Percentiles rank a stretch among this genome's conserved stretches.
Evolutionary conservation across 2,888 invertebrate genomes (phyloP).

Genomic region (Xylota sylvarum): DNA sequence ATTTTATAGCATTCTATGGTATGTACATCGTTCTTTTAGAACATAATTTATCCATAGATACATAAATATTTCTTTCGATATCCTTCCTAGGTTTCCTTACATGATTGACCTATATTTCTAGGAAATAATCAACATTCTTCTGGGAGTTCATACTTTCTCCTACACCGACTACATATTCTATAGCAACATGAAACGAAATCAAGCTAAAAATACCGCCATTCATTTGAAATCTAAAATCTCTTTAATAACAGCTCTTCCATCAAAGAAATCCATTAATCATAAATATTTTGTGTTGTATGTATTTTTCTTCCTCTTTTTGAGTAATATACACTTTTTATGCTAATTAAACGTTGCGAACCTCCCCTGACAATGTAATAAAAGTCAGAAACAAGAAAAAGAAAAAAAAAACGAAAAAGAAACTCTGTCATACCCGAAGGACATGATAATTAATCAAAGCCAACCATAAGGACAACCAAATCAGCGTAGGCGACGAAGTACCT

Average conservation of each 20-base stretch:
- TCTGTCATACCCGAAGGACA: constrained; percentile 26
- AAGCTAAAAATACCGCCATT: not conserved
- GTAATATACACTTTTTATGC: constrained; percentile 20
- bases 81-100: too few relatives aligned
- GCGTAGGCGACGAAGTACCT: constrained; percentile 1
- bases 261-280: constrained; percentile 37
- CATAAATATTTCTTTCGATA: too few relatives aligned
- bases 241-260: constrained; percentile 25
- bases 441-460: constrained; percentile 48
- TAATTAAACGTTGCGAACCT: constrained; percentile 22
- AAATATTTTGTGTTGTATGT: not conserved
- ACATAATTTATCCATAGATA: too few relatives aligned
- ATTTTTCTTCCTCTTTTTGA: not conserved
- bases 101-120: too few relatives aligned
- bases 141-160: too few relatives aligned
- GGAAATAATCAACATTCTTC: too few relatives aligned
- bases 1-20: too few relatives aligned
- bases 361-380: constrained; percentile 20
- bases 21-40: too few relatives aligned
- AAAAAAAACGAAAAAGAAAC: constrained; percentile 2
- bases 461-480: constrained; percentile 31
- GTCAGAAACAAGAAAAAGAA: not conserved
- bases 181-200: not conserved
- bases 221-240: constrained; percentile 14
- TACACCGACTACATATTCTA: too few relatives aligned